These are phyloP conservation scores for Cavia aperea DNA, from an alignment of 2,113 vertebrate genomes.

Conservation along the genomic window DNA sequence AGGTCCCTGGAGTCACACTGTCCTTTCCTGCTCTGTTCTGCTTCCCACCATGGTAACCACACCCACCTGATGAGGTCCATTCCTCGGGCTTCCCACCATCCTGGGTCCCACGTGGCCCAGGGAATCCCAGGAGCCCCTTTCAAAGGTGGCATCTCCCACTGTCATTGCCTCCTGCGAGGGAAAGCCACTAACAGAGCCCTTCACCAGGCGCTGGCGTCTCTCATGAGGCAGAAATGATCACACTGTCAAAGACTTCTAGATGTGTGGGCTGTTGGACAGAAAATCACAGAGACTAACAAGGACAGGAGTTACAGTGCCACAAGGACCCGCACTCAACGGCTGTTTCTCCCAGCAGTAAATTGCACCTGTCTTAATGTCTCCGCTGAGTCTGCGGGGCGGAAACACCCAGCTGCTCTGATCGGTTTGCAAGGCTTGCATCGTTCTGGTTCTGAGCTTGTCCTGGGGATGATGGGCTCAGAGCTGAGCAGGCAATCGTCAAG, in stretches of 20 bases:
- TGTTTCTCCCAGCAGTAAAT: not conserved
- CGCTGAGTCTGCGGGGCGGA: accelerated
- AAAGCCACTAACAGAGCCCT: not conserved
- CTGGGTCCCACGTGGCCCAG: not conserved
- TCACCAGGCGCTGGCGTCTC: not conserved
- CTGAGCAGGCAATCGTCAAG: not conserved
- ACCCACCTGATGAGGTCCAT: not conserved
- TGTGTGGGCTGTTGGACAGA: not conserved
- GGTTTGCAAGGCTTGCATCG: not conserved
- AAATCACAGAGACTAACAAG: not conserved
- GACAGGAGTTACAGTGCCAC: accelerated
- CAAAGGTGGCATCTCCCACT: not conserved
- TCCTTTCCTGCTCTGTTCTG: not conserved
- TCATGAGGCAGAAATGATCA: accelerated
- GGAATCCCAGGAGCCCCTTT: not conserved
- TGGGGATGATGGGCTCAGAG: not conserved
- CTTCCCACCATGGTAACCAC: accelerated
- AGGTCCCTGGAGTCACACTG: not conserved
- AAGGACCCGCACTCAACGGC: not conserved
- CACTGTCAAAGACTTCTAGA: not conserved
- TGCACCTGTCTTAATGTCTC: not conserved
- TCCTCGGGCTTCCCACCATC: accelerated
- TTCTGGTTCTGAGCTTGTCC: not conserved
- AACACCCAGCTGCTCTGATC: not conserved
- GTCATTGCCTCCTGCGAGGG: not conserved